phyloP scores from a whole-genome alignment of 2,113 vertebrate species.

The Carlito syrichta region DNA sequence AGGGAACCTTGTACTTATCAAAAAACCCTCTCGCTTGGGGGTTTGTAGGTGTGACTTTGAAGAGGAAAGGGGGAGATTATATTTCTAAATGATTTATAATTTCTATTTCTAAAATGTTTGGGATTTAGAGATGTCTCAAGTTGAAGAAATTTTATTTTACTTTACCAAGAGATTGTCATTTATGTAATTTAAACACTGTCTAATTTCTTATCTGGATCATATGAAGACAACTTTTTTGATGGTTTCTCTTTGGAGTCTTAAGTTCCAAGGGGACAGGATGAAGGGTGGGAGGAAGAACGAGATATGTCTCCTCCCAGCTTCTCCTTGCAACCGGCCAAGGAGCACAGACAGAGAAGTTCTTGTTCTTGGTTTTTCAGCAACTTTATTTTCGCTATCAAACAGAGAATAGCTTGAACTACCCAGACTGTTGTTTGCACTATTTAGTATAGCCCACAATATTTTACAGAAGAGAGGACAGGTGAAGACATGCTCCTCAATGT shows the following conservation, averaged over 20 bases:
- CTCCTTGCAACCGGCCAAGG: conserved; percentile 59
- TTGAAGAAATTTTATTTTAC: conserved; percentile 78
- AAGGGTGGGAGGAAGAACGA: not conserved
- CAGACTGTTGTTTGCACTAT: conserved; percentile 64
- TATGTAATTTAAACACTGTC: conserved; percentile 89
- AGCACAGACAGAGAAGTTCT: conserved; percentile 70
- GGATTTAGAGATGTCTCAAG: conserved; percentile 82
- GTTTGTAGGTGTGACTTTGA: conserved; percentile 53
- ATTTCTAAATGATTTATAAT: conserved; percentile 73
- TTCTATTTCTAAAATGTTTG: conserved; percentile 83
- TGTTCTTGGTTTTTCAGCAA: conserved; percentile 74
- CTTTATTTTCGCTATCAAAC: conserved; percentile 71
- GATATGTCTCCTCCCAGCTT: not conserved
- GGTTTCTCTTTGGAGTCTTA: not conserved
- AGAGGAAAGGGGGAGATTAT: conserved; percentile 59
- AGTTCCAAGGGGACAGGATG: not conserved
- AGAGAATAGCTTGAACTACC: conserved; percentile 74
- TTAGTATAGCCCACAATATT: conserved; percentile 27
- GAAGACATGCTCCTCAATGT: no score
- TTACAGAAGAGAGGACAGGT: not conserved
- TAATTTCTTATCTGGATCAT: conserved; percentile 84
- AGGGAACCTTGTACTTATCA: conserved; percentile 70
- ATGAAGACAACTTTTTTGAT: conserved; percentile 80
- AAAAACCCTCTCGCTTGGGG: conserved; percentile 63
- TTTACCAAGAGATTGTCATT: conserved; percentile 83